Evolutionary conservation across 2,797 vertebrate genomes (phyloP), one percentile per base, ranked within the genome.

Genomic region (Tokudaia muenninki): DNA sequence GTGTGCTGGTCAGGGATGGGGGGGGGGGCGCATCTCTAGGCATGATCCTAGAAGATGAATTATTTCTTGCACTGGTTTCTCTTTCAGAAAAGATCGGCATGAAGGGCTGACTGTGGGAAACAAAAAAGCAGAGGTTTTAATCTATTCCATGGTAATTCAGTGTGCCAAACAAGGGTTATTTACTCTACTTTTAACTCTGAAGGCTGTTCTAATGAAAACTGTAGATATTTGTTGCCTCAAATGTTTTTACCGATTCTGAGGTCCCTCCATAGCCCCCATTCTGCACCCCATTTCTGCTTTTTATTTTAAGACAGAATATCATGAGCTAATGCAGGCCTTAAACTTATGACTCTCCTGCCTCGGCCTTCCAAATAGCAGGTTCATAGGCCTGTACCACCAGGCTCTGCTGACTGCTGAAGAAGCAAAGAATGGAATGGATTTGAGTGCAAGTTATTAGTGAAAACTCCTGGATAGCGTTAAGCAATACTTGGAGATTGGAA

Each of bases 1-100:
- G 21, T 24, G 21, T 21, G 24, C 61, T 61, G 59, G 57, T 50
- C 59, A 1, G 22, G 6, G 59, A 24, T 26, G 61, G 22, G 22
- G 9, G 26, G 65, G 61, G 22, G 22, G 9, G 26, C 31, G 65
- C 13, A 14, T 16, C 65, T 67, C 65, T 34, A 67, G 65, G 26
- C 14, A 16, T 16, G 65, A 67, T 31, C 34, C 65, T 16, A 67
- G 65, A 34, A 34, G 31, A 34, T 1, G 1, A 67, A 5, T 67
- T 16, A 77, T 95, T 95, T 92, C 47, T 94, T 52, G 52, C 21
- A 1, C 72, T 96, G 63, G 88, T 89, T 96, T 97, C 84, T 91
- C 37, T 57, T 91, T 97, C 97, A 97, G 94, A 97, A 98, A 98
- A 96, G 41, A n/a, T 63, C 41, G 0, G 52, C 70, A 10, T 94